phyloP scores from a whole-genome alignment of 1,140 invertebrate genomes.

The Ceratosolen fusciceps region DNA sequence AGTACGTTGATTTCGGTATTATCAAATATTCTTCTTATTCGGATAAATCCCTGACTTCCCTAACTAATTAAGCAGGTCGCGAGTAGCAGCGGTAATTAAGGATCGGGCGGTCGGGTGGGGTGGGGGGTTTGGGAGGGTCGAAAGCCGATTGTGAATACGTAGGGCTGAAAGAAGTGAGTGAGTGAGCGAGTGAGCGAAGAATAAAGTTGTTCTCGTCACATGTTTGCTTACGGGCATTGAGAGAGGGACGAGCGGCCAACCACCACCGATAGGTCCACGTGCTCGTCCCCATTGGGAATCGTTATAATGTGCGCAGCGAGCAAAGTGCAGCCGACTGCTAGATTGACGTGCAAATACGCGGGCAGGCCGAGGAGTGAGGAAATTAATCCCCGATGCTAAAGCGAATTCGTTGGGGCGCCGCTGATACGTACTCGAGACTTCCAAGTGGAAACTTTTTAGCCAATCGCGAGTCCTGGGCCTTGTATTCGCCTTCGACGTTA shows the following conservation, averaged over 20 bases:
- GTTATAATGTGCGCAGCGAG: constrained; percentile 32
- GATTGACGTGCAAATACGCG: constrained; percentile 38
- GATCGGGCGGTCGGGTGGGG: neutral
- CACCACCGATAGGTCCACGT: neutral
- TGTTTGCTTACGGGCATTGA: neutral
- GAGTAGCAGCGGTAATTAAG: too few relatives aligned
- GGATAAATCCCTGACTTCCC: too few relatives aligned
- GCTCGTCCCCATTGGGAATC: constrained; percentile 36
- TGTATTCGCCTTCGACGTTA: neutral
- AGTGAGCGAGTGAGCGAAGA: too few relatives aligned
- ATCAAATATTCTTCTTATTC: too few relatives aligned
- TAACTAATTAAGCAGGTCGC: too few relatives aligned
- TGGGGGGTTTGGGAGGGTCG: neutral
- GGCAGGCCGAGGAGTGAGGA: neutral
- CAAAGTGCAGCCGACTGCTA: neutral
- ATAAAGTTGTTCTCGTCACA: neutral
- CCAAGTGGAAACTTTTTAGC: constrained; percentile 1
- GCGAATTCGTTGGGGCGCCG: neutral
- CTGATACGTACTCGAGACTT: neutral
- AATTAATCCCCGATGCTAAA: constrained; percentile 26
- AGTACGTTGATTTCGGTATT: too few relatives aligned
- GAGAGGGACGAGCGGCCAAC: neutral
- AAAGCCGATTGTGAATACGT: too few relatives aligned
- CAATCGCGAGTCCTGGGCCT: neutral
- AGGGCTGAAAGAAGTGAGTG: neutral